Evolutionary conservation across 2,888 invertebrate genomes (phyloP), one percentile per base, ranked within the genome.

Genomic region (Cantharis nigra): DNA sequence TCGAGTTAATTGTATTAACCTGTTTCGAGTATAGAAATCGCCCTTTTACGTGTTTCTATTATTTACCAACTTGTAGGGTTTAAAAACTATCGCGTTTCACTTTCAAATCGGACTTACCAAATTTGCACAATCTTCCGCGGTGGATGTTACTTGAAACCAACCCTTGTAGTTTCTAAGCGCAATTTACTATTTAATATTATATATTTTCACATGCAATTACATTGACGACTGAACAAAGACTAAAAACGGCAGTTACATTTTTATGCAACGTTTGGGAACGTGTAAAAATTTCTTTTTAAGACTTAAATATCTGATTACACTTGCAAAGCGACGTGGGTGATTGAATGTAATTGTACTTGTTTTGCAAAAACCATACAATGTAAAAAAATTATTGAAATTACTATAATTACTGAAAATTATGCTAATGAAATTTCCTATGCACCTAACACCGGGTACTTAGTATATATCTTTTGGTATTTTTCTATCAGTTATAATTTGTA

Each of bases 1-100:
- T 77, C 76, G 70, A 65, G 70, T 77, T 77, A 70, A 73, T 71
- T 72, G 65, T 23, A 67, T 26, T 26, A 67, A 67, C 65, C 26
- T 67, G 65, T 67, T 67, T 67, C n/a, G 2, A 20, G 26, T 9
- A 9, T 26, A 26, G 20, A 13, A n/a, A 3, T 65, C 23, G 13
- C 26, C 65, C 23, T 67, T 67, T 20, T 67, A 23, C 49, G 49
- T 3, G 49, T 49, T 49, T 49, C 49, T 49, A 49, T 49, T 49
- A 49, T 49, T 49, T 49, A 49, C 5, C 0, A 49, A 49, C 30
- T 30, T 11, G 11, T 30, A 3, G 33, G 33, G 33, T 33, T 33
- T 13, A 33, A 13, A 33, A 49, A 49, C 49, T 49, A 49, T 49
- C 49, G 49, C n/a, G n/a, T 49, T 49, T n/a, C 49, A 33, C 33